These are phyloP conservation scores for Stomorhina lunata DNA, from an alignment of 2,888 invertebrate genomes.

Conservation along the genomic window DNA sequence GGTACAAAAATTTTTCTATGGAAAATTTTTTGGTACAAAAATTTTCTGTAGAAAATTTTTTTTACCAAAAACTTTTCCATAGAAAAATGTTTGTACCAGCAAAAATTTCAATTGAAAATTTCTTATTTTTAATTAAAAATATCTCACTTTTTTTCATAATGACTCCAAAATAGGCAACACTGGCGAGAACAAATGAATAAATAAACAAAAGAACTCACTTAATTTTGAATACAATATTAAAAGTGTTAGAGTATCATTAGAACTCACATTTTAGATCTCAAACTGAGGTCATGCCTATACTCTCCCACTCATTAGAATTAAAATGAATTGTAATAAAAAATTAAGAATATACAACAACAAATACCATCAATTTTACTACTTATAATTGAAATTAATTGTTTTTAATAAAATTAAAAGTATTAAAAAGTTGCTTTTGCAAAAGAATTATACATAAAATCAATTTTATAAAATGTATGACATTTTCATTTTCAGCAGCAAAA, in stretches of 20 bases:
- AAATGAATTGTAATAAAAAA: slow-evolving; percentile 15
- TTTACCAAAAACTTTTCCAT: no score
- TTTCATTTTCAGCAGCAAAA: no score
- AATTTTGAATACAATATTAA: neutral
- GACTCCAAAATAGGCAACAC: no score
- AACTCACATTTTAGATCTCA: neutral
- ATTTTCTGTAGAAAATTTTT: no score
- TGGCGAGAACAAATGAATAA: neutral
- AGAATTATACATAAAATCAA: no score
- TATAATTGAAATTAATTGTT: slow-evolving; percentile 11
- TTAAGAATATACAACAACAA: neutral
- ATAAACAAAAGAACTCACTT: neutral
- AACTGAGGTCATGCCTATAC: slow-evolving; percentile 42
- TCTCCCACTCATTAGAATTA: slow-evolving; percentile 41
- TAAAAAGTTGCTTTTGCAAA: neutral
- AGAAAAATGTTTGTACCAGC: no score
- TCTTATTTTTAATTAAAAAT: no score
- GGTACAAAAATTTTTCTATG: no score
- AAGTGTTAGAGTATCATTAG: slow-evolving; percentile 2
- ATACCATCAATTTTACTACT: neutral
- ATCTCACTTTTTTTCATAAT: no score
- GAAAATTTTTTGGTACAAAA: no score
- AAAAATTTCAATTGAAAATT: no score
- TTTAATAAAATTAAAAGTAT: neutral
- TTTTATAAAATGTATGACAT: no score